Evolutionary conservation across 2,888 invertebrate genomes (phyloP), one percentile per base, ranked within the genome.

Genomic region (Oscheius sp.): DNA sequence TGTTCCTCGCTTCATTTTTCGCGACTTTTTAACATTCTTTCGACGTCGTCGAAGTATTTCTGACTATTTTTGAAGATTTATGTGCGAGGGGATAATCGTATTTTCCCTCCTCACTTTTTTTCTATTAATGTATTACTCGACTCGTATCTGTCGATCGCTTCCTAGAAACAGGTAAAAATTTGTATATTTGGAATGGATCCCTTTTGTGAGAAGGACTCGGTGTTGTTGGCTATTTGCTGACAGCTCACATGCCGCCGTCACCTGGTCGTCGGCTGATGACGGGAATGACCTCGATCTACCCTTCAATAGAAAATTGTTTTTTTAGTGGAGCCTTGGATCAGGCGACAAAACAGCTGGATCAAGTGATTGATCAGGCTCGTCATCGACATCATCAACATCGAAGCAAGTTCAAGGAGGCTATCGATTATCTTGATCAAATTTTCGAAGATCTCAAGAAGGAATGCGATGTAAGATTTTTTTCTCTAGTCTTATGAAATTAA

Each of bases 371-470:
- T 68, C 81, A 83, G 62, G 77, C 77, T 9, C 68, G 77, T 26
- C 73, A 74, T 65, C 66, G 77, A 14, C 80, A 80, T 36, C 80
- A 78, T 49, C 75, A 77, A 36, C 80, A 80, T 61, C 66, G 76
- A 30, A 73, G 70, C 70, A 85, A 83, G 70, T 84, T 84, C 80
- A 84, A 84, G 68, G 84, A 84, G 64, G 84, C 84, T 51, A 85
- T 84, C 73, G 84, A 84, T 70, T 84, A 84, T 66, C 68, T 84
- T 62, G 84, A 84, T 51, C 83, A 84, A 68, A 84, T 84, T 45
- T 85, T 85, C 71, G 84, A 84, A 67, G 84, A 84, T 68, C 67
- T 84, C 57, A 82, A 82, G 62, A 82, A 80, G 63, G 83, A 82
- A 54, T 75, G 76, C 50, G 80, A 80, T 61, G 78, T 77, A 36